Evolutionary conservation across 1,140 invertebrate genomes (phyloP).

Genomic region (Episyrphus balteatus): DNA sequence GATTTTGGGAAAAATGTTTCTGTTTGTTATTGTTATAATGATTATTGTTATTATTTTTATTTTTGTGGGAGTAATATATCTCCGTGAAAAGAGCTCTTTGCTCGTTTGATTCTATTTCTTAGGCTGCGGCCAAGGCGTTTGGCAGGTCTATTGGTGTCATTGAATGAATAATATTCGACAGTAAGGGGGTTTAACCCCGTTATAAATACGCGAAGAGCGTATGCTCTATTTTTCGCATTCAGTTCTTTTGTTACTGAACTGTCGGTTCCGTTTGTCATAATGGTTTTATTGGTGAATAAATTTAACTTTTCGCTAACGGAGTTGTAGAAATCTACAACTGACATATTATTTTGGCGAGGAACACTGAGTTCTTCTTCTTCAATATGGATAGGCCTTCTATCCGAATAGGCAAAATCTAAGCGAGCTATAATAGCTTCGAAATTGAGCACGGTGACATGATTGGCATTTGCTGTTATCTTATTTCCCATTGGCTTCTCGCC

Average conservation of each 20-base stretch:
- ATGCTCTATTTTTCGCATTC: no score
- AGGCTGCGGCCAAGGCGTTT: no score
- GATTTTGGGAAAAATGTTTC: no score
- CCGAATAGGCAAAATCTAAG: conserved; percentile 11
- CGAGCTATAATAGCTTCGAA: conserved; percentile 12
- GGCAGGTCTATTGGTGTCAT: no score
- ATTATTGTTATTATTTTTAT: no score
- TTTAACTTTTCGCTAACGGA: conserved; percentile 7
- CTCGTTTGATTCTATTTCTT: no score
- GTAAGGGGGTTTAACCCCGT: no score
- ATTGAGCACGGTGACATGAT: conserved; percentile 11
- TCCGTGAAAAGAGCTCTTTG: no score
- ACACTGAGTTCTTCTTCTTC: conserved; percentile 10
- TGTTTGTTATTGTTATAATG: no score
- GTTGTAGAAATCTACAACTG: conserved; percentile 7
- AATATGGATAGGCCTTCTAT: conserved; percentile 11
- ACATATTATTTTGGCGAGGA: conserved; percentile 5
- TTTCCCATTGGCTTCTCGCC: no score
- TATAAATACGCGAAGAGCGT: conserved; percentile 9
- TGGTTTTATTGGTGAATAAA: conserved; percentile 11
- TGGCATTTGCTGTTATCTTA: conserved; percentile 12
- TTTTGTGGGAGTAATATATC: no score
- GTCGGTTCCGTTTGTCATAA: conserved; percentile 9
- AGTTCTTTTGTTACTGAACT: neutral
- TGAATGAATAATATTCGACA: no score